phyloP scores from a whole-genome alignment of 2,113 vertebrate species.

The Telmatochromis sp. region DNA sequence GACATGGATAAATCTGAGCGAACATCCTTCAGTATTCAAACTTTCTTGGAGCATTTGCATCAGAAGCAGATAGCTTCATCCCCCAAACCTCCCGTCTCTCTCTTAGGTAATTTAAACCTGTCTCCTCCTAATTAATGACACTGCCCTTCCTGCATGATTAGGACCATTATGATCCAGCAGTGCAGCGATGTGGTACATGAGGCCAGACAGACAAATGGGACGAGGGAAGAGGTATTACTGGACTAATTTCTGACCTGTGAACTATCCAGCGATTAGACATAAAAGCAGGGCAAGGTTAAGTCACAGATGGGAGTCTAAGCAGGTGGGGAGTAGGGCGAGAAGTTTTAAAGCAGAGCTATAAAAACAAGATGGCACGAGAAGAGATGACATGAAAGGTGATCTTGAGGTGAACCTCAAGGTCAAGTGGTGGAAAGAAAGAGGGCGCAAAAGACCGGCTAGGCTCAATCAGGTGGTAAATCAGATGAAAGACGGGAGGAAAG shows the following conservation, averaged over 20 bases:
- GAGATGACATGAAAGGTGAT: not conserved
- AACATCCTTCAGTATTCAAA: not conserved
- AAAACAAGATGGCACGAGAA: not conserved
- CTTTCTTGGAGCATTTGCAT: not conserved
- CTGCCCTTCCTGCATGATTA: constrained; percentile 32
- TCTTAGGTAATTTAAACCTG: constrained; percentile 33
- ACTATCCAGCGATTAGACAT: not conserved
- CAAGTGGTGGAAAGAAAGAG: not conserved
- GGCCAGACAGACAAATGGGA: constrained; percentile 1
- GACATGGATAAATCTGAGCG: constrained; percentile 3
- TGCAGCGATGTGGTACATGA: not conserved
- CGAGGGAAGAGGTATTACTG: not conserved
- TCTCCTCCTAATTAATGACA: constrained; percentile 37
- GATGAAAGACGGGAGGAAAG: not conserved
- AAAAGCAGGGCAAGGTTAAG: not conserved
- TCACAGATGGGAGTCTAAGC: not conserved
- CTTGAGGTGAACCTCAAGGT: constrained; percentile 40
- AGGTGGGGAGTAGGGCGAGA: not conserved
- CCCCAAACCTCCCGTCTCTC: not conserved
- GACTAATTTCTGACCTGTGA: constrained; percentile 22
- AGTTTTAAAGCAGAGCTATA: not conserved
- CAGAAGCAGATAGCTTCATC: constrained; percentile 6
- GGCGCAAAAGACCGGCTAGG: not conserved
- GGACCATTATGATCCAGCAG: constrained; percentile 23
- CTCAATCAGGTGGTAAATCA: not conserved